These are phyloP conservation scores for Gandaritis pyraliata DNA, from an alignment of 2,888 invertebrate genomes.

Conservation along the genomic window DNA sequence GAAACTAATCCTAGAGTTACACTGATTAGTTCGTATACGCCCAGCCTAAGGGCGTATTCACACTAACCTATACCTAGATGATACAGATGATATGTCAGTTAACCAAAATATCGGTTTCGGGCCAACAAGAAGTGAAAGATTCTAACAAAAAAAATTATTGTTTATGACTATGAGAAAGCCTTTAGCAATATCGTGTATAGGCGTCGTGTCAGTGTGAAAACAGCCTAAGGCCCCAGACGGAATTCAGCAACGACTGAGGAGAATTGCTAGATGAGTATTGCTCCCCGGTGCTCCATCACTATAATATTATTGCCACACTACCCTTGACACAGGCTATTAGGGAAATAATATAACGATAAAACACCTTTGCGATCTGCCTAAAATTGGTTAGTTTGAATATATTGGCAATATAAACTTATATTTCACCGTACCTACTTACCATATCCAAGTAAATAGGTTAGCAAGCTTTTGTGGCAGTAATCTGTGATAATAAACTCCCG, in stretches of 20 bases:
- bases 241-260: conserved; percentile 41
- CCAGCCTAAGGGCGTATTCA: conserved; percentile 1
- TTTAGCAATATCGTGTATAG: too few relatives aligned
- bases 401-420: background rate
- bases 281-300: conserved; percentile 53
- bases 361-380: conserved; percentile 9
- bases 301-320: conserved; percentile 45
- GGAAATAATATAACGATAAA: conserved; percentile 13
- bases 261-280: conserved; percentile 51
- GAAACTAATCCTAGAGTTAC: conserved; percentile 18
- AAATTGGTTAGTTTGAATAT: background rate
- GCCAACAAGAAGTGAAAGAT: too few relatives aligned
- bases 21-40: conserved; percentile 15
- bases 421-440: too few relatives aligned
- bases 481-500: too few relatives aligned
- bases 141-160: too few relatives aligned
- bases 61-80: too few relatives aligned
- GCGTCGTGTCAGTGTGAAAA: too few relatives aligned
- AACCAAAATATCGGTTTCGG: too few relatives aligned
- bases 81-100: too few relatives aligned
- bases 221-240: conserved; percentile 25
- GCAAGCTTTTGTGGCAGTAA: too few relatives aligned
- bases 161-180: too few relatives aligned
- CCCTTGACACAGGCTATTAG: conserved; percentile 17
- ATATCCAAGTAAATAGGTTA: too few relatives aligned